phyloP scores from a whole-genome alignment of 2,797 vertebrate genomes.

The Sparidentex hasta region DNA sequence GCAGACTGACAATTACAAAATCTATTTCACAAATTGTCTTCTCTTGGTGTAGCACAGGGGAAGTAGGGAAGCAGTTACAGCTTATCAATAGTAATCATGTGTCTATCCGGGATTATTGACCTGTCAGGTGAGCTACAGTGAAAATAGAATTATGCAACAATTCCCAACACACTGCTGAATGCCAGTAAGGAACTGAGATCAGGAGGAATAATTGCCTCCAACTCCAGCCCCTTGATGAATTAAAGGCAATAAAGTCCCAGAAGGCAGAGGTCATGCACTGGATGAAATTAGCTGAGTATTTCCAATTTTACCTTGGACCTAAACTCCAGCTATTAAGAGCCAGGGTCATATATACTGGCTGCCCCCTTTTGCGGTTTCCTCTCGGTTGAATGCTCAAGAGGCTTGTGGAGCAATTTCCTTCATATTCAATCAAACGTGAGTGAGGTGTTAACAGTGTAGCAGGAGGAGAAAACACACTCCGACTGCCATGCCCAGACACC shows the following conservation, averaged over 20 bases:
- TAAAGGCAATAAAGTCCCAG: constrained; percentile 57
- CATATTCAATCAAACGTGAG: constrained; percentile 68
- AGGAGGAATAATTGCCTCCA: constrained; percentile 55
- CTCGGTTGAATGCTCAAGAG: constrained; percentile 58
- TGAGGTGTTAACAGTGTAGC: constrained; percentile 46
- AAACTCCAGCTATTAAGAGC: constrained; percentile 45
- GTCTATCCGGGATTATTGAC: constrained; percentile 35
- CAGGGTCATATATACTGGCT: constrained; percentile 46
- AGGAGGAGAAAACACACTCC: constrained; percentile 40
- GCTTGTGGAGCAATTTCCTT: constrained; percentile 61
- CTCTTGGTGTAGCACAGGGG: not conserved
- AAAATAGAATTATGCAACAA: constrained; percentile 31
- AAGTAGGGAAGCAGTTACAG: constrained; percentile 5
- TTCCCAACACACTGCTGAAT: not conserved
- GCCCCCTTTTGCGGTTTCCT: constrained; percentile 37
- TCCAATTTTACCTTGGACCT: constrained; percentile 69
- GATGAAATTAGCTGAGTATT: constrained; percentile 68
- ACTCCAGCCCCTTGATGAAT: constrained; percentile 55
- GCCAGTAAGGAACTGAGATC: constrained; percentile 19
- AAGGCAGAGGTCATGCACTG: constrained; percentile 53
- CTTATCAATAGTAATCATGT: constrained; percentile 25
- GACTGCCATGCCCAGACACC: constrained; percentile 17
- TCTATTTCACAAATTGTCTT: constrained; percentile 26
- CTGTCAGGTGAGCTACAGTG: constrained; percentile 23
- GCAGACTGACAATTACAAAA: constrained; percentile 24